Percentiles rank a stretch among this genome's conserved stretches.
Conservation (phyloP, 30 jellyfish, hydroid and myxozoan species). For the Aurelia aurita region DNA sequence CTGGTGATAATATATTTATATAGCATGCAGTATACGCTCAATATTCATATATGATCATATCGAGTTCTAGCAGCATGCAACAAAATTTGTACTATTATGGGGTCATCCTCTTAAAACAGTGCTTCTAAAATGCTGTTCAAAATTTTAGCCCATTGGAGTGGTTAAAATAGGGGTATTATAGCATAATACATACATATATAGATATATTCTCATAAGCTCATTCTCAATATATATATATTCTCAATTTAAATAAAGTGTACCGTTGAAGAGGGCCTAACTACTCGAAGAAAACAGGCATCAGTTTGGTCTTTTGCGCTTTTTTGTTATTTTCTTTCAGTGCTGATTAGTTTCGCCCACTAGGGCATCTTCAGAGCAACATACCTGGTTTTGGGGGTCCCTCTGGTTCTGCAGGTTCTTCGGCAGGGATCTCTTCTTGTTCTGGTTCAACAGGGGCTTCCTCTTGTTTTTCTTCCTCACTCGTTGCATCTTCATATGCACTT, state of each 20-base stretch:
- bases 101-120: too few species aligned
- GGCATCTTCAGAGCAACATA: not conserved
- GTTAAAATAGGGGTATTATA: not conserved
- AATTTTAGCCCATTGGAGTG: not conserved
- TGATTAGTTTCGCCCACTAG: too few species aligned
- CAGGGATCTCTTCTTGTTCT: constrained; percentile 38
- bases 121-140: not conserved
- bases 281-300: too few species aligned
- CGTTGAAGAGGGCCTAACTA: too few species aligned
- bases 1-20: constrained; percentile 50
- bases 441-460: constrained; percentile 35
- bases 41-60: constrained; percentile 45
- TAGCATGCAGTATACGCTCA: constrained; percentile 84
- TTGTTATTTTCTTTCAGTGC: too few species aligned
- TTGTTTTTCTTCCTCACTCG: constrained; percentile 63
- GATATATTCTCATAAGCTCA: too few species aligned
- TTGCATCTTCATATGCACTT: constrained; percentile 20
- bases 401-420: constrained; percentile 61
- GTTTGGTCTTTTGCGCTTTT: too few species aligned
- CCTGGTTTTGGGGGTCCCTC: constrained; percentile 88
- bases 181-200: not conserved
- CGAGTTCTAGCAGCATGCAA: constrained; percentile 73
- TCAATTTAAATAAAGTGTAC: not conserved
- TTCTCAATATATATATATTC: too few species aligned
- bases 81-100: too few species aligned